A percentile compares a stretch with the other conserved stretches of the same genome.
These are phyloP conservation scores for Frieseomelitta varia DNA, from an alignment of 1,140 invertebrate species.

Conservation along the genomic window DNA sequence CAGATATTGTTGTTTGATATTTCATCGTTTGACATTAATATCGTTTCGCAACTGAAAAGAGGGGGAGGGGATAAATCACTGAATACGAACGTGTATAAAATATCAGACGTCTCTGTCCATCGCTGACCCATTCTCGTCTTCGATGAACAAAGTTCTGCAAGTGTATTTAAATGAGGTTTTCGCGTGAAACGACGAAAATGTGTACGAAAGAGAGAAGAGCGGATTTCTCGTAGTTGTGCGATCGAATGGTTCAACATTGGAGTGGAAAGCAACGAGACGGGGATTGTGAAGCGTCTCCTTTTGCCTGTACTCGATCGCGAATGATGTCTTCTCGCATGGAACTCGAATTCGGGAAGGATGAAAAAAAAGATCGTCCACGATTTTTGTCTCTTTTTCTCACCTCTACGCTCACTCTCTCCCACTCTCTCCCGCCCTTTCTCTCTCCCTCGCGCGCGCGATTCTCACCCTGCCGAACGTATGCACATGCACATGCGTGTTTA, in stretches of 20 bases:
- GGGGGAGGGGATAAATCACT: background rate
- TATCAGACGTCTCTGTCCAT: background rate
- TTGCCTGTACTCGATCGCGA: conserved; percentile 25
- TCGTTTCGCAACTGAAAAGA: background rate
- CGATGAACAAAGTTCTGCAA: background rate
- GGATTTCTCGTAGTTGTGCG: background rate
- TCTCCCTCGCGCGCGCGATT: conserved; percentile 37
- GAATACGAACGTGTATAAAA: background rate
- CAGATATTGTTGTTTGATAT: background rate
- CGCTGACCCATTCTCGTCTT: background rate
- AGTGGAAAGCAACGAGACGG: conserved; percentile 12
- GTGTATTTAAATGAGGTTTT: background rate
- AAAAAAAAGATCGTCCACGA: conserved; percentile 17
- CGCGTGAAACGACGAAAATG: background rate
- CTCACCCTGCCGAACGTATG: conserved; percentile 61
- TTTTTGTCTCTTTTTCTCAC: conserved; percentile 53
- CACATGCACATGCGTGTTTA: background rate
- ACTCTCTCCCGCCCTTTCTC: conserved; percentile 51
- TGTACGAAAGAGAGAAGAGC: background rate
- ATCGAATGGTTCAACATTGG: background rate
- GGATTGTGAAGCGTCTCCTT: background rate
- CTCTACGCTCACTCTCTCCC: conserved; percentile 34
- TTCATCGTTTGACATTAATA: background rate
- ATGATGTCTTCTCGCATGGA: conserved; percentile 47
- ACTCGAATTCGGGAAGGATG: conserved; percentile 45